Evolutionary conservation across 2,888 invertebrate species (phyloP), one percentile per base, ranked within the genome.

Genomic region (Philereme vetulata): DNA sequence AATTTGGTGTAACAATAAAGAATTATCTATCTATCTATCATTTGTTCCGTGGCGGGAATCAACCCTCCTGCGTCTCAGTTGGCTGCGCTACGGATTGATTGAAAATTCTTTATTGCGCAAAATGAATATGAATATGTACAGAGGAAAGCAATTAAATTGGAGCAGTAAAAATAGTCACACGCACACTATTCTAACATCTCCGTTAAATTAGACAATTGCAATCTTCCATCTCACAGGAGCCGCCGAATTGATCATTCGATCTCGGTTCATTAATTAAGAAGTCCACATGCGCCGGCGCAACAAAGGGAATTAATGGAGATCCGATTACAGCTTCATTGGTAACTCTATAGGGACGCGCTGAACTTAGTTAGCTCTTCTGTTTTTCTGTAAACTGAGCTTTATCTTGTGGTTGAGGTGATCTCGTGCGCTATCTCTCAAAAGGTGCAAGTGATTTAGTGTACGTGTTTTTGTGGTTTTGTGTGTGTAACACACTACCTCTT

Each of bases 321-420:
- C 67, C 62, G 69, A 67, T 69, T 69, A 67, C 68, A 42, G 51
- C 60, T 56, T 65, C 56, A 65, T 66, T 68, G 60, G 54, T 54
- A 46, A 48, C 46, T 46, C 5, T 33, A 53, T 33, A 54, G 48
- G 38, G 43, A 52, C 42, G 46, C 46, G 42, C 48, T 42, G 34
- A 38, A 35, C 45, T 54, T 45, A 36, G 50, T 54, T 45, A 36
- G 50, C 21, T 57, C 21, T 21, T 56, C 45, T 47, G 48, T 35
- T 59, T 45, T 10, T 50, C 32, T 40, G 52, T 58, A 49, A 53
- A 53, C 38, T 49, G 46, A 53, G 50, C 59, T 32, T 58, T 58
- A 58, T 58, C 58, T 58, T n/a, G 11, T 44, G 52, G 48, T 51
- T 36, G n/a, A 56, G 43, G 56, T 51, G 50, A 56, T 45, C 44